A percentile compares a stretch with the other conserved stretches of the same genome.
phyloP scores from a whole-genome alignment of 2,797 vertebrate genomes.

The Cynodonichthys magdalenae region DNA sequence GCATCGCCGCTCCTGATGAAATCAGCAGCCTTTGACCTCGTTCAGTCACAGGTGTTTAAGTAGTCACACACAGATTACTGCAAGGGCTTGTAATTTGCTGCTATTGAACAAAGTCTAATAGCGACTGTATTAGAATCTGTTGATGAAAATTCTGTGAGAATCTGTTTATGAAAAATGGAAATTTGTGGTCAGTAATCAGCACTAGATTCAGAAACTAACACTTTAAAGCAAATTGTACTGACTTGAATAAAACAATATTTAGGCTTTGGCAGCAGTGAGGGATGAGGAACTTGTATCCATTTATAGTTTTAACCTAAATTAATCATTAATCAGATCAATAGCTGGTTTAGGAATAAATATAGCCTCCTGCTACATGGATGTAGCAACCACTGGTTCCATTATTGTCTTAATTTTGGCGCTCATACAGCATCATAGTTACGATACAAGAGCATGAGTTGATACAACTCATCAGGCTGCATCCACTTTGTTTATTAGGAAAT shows the following conservation, averaged over 20 bases:
- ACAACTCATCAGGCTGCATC: too few species aligned
- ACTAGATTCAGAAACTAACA: background rate
- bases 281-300: background rate
- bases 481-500: too few species aligned
- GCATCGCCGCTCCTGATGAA: constrained; percentile 34
- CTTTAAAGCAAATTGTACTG: background rate
- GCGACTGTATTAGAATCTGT: constrained; percentile 5
- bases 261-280: background rate
- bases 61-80: constrained; percentile 30
- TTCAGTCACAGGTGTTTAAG: constrained; percentile 44
- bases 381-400: too few species aligned
- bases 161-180: background rate
- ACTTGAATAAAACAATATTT: background rate
- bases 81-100: constrained; percentile 21
- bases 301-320: background rate
- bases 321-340: too few species aligned
- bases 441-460: too few species aligned
- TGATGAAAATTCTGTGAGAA: background rate
- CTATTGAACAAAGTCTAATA: background rate
- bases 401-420: too few species aligned
- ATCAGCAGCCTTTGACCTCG: constrained; percentile 49
- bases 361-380: too few species aligned
- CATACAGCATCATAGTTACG: too few species aligned
- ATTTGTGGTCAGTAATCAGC: background rate
- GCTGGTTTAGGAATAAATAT: too few species aligned